Evolutionary conservation across 2,797 vertebrate genomes (phyloP).

Genomic region (Macropodus opercularis): DNA sequence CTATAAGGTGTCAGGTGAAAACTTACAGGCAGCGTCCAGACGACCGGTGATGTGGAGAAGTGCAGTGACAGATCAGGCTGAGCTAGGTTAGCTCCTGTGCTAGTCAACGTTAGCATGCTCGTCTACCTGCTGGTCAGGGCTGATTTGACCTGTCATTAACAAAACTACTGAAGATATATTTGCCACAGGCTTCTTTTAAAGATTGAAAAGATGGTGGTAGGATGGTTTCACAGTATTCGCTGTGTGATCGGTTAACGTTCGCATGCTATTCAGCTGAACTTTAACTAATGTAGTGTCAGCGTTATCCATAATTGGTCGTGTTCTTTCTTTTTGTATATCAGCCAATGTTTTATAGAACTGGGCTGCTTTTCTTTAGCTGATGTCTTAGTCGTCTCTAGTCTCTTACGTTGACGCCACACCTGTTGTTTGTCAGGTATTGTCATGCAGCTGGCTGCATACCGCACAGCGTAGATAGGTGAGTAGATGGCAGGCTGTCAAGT

Average conservation of each 20-base stretch:
- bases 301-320: neutral
- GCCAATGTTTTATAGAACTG: neutral
- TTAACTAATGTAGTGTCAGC: neutral
- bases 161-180: neutral
- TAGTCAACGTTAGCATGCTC: constrained; percentile 52
- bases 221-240: neutral
- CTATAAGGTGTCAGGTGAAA: constrained; percentile 19
- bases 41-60: constrained; percentile 41
- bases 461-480: constrained; percentile 29
- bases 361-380: neutral
- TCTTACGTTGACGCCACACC: neutral
- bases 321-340: neutral
- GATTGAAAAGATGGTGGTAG: neutral
- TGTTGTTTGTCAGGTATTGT: constrained; percentile 11
- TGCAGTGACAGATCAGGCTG: constrained; percentile 48
- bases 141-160: neutral
- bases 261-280: neutral
- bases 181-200: neutral
- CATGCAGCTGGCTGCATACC: constrained; percentile 33
- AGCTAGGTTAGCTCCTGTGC: constrained; percentile 52
- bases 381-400: too few species aligned
- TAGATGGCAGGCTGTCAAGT: constrained; percentile 37
- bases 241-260: neutral
- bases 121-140: neutral
- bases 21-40: neutral